phyloP scores from a whole-genome alignment of 2,797 vertebrate genomes.

The Varecia variegata region DNA sequence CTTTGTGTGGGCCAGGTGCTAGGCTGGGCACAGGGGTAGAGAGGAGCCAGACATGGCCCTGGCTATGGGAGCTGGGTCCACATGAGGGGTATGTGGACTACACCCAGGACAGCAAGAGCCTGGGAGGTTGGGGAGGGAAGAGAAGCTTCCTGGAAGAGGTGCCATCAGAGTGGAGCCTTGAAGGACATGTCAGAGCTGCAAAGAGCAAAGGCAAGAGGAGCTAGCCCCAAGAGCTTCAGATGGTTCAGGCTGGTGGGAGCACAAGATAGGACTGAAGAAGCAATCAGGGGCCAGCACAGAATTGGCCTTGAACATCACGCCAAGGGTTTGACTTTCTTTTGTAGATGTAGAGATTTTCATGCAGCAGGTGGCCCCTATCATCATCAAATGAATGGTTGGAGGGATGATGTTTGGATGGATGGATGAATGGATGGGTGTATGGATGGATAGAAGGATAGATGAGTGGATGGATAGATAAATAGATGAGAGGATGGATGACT shows the following conservation, averaged over 20 bases:
- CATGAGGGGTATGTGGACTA: background rate
- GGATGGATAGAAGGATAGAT: background rate
- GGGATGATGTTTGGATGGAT: background rate
- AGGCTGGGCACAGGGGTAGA: background rate
- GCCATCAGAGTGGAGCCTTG: background rate
- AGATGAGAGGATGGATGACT: background rate
- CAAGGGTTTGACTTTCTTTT: background rate
- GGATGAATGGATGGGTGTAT: background rate
- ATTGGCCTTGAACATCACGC: background rate
- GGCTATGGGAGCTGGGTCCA: background rate
- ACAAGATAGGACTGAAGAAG: background rate
- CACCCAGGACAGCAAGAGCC: background rate
- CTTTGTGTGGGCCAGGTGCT: background rate
- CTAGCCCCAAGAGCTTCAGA: fast-evolving
- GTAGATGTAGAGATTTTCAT: background rate
- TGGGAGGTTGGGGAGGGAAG: background rate
- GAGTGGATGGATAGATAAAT: no score
- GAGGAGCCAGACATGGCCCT: background rate
- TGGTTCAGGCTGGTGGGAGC: background rate
- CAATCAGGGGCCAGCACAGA: background rate
- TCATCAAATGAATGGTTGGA: background rate
- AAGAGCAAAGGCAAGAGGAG: background rate
- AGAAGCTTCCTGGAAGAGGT: background rate
- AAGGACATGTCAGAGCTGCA: background rate
- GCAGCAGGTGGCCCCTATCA: fast-evolving